phyloP scores from a whole-genome alignment of 2,113 vertebrate species.

The Coregonus clupeaformis region DNA sequence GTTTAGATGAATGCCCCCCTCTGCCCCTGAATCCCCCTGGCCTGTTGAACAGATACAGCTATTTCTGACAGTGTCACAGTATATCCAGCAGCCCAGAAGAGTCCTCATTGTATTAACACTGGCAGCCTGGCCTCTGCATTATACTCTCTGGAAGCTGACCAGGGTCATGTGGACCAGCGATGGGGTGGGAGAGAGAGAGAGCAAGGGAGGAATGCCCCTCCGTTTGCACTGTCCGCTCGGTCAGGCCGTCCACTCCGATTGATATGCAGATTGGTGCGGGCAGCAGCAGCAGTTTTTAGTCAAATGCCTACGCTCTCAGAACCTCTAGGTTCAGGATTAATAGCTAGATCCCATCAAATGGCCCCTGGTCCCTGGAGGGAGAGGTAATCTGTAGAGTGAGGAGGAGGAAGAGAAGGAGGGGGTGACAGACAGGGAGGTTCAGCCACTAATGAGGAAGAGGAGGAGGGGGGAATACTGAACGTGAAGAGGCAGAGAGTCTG shows the following conservation, averaged over 20 bases:
- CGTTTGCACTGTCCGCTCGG: slow-evolving; percentile 19
- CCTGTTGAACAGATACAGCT: not conserved
- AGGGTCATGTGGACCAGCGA: slow-evolving; percentile 35
- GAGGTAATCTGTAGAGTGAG: slow-evolving; percentile 19
- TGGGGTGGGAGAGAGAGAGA: slow-evolving; percentile 17
- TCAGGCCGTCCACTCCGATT: slow-evolving; percentile 27
- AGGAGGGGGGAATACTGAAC: slow-evolving; percentile 8
- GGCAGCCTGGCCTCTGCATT: slow-evolving; percentile 43
- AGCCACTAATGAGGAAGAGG: slow-evolving; percentile 1
- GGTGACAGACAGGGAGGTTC: not conserved
- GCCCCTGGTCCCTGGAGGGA: slow-evolving; percentile 18
- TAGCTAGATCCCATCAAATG: slow-evolving; percentile 47
- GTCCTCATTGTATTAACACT: slow-evolving; percentile 65
- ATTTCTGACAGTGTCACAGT: slow-evolving; percentile 17
- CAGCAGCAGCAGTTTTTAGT: slow-evolving; percentile 36
- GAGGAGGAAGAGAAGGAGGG: slow-evolving; percentile 11
- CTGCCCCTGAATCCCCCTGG: slow-evolving; percentile 16
- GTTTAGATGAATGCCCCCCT: not conserved
- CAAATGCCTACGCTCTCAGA: slow-evolving; percentile 50
- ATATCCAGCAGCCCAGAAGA: slow-evolving; percentile 61
- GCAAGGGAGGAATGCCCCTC: slow-evolving; percentile 28
- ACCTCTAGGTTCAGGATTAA: slow-evolving; percentile 41
- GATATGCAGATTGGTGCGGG: slow-evolving; percentile 56
- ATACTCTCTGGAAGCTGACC: slow-evolving; percentile 54
- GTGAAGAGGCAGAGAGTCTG: not conserved